These are phyloP conservation scores for Saturnia pavonia DNA, from an alignment of 2,888 invertebrate species.

Conservation along the genomic window DNA sequence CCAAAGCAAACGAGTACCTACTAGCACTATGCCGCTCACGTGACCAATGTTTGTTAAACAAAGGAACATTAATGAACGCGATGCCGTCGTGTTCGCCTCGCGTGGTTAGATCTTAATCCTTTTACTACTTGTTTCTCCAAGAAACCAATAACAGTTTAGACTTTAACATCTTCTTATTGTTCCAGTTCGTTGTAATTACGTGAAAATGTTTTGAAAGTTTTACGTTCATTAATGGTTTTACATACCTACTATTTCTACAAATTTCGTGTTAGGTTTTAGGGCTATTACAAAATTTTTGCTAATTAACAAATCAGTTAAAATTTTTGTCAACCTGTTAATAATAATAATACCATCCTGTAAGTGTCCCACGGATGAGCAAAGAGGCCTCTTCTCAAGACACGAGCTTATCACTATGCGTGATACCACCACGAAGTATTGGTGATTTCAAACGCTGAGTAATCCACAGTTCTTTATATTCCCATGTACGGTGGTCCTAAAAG, in stretches of 20 bases:
- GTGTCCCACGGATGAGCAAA: too few species aligned
- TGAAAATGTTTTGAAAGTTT: neutral
- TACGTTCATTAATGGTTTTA: neutral
- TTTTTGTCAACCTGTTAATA: too few species aligned
- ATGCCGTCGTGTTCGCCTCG: constrained; percentile 39
- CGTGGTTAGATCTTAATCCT: constrained; percentile 45
- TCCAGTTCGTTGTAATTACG: neutral
- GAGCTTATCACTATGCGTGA: too few species aligned
- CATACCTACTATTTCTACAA: neutral
- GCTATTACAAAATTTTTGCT: too few species aligned
- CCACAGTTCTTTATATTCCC: too few species aligned
- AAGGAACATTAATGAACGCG: constrained; percentile 38
- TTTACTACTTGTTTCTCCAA: constrained; percentile 44
- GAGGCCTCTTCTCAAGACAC: too few species aligned
- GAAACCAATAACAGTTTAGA: constrained; percentile 10
- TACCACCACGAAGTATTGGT: too few species aligned
- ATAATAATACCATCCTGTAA: too few species aligned
- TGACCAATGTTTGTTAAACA: constrained; percentile 51
- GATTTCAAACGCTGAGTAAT: too few species aligned
- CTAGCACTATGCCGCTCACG: constrained; percentile 35
- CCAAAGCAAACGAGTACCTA: constrained; percentile 29
- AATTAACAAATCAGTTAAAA: too few species aligned
- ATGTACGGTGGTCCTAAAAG: too few species aligned
- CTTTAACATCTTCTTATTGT: neutral
- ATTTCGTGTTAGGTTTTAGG: neutral